Evolutionary conservation across 2,113 vertebrate species (phyloP), one percentile per base, ranked within the genome.

Genomic region (Nesoenas mayeri): DNA sequence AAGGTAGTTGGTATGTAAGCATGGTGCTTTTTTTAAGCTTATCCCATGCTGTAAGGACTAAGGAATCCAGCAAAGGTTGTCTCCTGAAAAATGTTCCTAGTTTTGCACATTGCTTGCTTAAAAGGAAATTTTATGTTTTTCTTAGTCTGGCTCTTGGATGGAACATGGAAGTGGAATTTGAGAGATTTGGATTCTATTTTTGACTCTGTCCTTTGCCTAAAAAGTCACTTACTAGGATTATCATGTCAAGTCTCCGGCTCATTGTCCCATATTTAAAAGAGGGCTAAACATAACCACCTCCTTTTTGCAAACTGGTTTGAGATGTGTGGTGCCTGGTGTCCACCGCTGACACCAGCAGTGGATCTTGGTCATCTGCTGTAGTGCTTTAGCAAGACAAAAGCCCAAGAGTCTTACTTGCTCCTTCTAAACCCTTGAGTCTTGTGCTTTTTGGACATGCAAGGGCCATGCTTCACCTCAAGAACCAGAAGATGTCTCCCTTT

Each of bases 1-100:
- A 95, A 88, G 70, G 65, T 88, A 86, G 75, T 81, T 81, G 57
- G n/a, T 67, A 70, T 86, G 86, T 74, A 78, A 94, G 31, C 20
- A 12, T 47, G 79, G 57, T 56, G 80, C 87, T 94, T 12, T 66
- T 50, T 53, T 60, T 32, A 75, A 84, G 48, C 25, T 96, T 96
- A 53, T 91, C 80, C 79, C 50, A 91, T 96, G 92, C 78, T 87
- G 44, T 94, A 92, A 91, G 87, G 51, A 58, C 53, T 85, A 93
- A 94, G 85, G 95, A 96, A 96, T 96, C 73, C 65, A 92, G 69
- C 44, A 89, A 69, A 91, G 57, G 17, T 89, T 96, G 92, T 86
- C 20, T 84, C 29, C 21, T 84, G 50, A 89, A 93, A 80, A 96
- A 84, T 2, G 13, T 61, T 88, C 50, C 66, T 44, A 62, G 62